Conservation (phyloP, 2,113 vertebrate species). For the Labrus mixtus region DNA sequence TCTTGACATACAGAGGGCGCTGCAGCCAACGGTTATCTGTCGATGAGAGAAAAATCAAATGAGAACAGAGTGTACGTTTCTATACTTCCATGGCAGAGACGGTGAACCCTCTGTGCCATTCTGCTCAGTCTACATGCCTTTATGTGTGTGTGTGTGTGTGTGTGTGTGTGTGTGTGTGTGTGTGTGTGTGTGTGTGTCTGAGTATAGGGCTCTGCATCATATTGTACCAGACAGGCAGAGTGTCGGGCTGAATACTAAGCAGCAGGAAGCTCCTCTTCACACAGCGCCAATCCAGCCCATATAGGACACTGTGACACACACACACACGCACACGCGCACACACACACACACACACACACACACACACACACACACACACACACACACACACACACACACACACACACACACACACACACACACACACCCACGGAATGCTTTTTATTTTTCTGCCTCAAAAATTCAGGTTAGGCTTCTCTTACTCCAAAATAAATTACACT, state of each 20-base stretch:
- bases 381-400: constrained; percentile 24
- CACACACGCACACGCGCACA: constrained; percentile 7
- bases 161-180: constrained; percentile 10
- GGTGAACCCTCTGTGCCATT: constrained; percentile 5
- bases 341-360: not conserved
- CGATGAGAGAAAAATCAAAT: not conserved
- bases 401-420: constrained; percentile 2
- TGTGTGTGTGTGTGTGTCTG: constrained; percentile 27
- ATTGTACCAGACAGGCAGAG: constrained; percentile 71
- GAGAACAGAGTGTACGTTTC: constrained; percentile 26
- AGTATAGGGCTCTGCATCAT: constrained; percentile 71
- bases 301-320: constrained; percentile 53
- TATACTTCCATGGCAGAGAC: not conserved
- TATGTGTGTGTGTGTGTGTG: constrained; percentile 17
- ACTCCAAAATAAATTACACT: constrained; percentile 3
- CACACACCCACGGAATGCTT: not conserved
- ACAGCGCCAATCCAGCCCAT: constrained; percentile 50
- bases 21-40: not conserved
- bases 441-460: constrained; percentile 27
- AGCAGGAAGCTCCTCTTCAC: constrained; percentile 69
- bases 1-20: constrained; percentile 17
- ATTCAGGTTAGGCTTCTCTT: constrained; percentile 13
- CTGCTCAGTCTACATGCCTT: not conserved
- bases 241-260: constrained; percentile 74
- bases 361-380: constrained; percentile 2